Evolutionary conservation across 2,888 invertebrate genomes (phyloP), one percentile per base, ranked within the genome.

Genomic region (Piscicola geometra): DNA sequence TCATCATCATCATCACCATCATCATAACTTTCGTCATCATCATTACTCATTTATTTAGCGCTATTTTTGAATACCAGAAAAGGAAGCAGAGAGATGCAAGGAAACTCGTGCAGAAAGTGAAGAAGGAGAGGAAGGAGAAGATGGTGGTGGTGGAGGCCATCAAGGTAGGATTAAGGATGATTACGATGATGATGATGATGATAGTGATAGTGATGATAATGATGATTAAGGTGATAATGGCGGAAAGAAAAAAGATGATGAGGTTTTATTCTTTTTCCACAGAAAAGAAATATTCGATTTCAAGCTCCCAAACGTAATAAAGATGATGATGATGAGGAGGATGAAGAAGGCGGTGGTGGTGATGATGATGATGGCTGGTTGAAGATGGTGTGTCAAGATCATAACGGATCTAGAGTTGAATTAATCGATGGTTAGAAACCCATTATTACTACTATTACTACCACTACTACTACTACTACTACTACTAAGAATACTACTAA

Each of bases 371-470:
- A 73, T 12, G 35, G 35, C 5, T 64, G 77, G 77, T 21, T 76
- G n/a, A 52, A 41, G 60, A 66, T 83, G n/a, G 83, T 84, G 78
- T 77, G 81, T 0, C 80, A 81, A 71, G 82, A 83, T 75, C 82
- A 83, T 0, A 79, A 81, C 68, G 82, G 82, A 21, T 81, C 82
- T 35, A 82, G 81, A 71, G 86, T 88, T 9, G 80, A 83, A 50
- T 76, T 86, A 9, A 84, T 85, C 79, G 88, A 81, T 85, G 81
- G 89, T 0, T 86, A n/a, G n/a, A n/a, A n/a, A n/a, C n/a, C n/a
- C n/a, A n/a, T n/a, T n/a, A n/a, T n/a, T n/a, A n/a, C n/a, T n/a
- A n/a, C n/a, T n/a, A n/a, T n/a, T n/a, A n/a, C n/a, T n/a, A n/a
- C n/a, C n/a, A n/a, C n/a, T n/a, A n/a, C n/a, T n/a, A n/a, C n/a